Conservation (phyloP, 2,888 invertebrate genomes). For the Phortica okadai region DNA sequence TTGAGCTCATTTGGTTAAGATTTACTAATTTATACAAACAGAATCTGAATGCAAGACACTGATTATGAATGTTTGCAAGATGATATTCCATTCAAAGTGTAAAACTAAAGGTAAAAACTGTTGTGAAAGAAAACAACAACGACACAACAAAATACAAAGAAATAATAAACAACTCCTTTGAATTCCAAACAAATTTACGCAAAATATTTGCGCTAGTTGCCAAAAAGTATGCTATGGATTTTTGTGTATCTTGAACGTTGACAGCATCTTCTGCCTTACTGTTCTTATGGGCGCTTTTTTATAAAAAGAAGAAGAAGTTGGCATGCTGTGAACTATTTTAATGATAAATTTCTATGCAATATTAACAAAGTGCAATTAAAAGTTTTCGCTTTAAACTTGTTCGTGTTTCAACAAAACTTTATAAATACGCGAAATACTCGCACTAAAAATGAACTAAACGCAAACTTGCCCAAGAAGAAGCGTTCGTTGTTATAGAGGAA, state of each 20-base stretch:
- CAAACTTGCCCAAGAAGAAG: not conserved
- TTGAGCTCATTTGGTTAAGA: too few relatives aligned
- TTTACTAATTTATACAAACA: too few relatives aligned
- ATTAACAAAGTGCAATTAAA: constrained; percentile 56
- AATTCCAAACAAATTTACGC: constrained; percentile 13
- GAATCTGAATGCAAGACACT: too few relatives aligned
- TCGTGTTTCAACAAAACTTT: constrained; percentile 19
- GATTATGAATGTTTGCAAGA: too few relatives aligned
- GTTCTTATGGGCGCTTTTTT: not conserved
- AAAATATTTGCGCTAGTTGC: constrained; percentile 14
- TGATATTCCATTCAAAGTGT: not conserved
- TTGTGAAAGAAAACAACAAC: not conserved
- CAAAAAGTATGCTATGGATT: constrained; percentile 17
- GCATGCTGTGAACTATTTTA: constrained; percentile 51
- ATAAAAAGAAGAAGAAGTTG: not conserved
- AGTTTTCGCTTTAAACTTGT: constrained; percentile 46
- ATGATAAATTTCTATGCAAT: constrained; percentile 51
- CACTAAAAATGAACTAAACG: constrained; percentile 25
- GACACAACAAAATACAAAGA: not conserved
- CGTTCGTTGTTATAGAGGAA: not conserved
- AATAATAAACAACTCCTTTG: not conserved
- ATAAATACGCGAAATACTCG: constrained; percentile 30
- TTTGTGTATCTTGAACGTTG: not conserved
- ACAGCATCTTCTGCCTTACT: not conserved
- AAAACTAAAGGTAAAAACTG: not conserved